Percentiles rank a stretch among this genome's conserved stretches.
Evolutionary conservation across 1,140 invertebrate species (phyloP).

Genomic region (Pseudomyrmex pallidus): DNA sequence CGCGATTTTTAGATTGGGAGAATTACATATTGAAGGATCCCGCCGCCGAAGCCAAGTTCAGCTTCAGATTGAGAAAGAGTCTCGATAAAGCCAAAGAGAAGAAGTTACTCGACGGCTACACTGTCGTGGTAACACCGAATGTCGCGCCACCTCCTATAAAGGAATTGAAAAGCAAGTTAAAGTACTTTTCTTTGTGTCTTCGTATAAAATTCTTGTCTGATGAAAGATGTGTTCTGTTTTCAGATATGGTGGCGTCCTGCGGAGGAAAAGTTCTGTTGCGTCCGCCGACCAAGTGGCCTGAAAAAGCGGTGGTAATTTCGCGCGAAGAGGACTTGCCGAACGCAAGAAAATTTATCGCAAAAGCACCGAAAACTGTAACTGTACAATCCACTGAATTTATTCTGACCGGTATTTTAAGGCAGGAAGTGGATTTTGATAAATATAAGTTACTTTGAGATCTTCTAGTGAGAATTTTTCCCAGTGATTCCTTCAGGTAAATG

Average conservation of each 20-base stretch:
- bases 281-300: constrained; percentile 78
- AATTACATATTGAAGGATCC: constrained; percentile 83
- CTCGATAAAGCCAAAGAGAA: constrained; percentile 77
- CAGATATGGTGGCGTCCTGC: constrained; percentile 81
- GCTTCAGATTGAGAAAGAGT: constrained; percentile 81
- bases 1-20: constrained; percentile 77
- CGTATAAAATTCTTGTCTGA: background rate
- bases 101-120: constrained; percentile 80
- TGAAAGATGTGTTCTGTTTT: constrained; percentile 66
- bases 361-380: constrained; percentile 77
- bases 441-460: constrained; percentile 51
- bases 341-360: constrained; percentile 77
- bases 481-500: background rate
- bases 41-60: constrained; percentile 81
- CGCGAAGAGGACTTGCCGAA: constrained; percentile 76
- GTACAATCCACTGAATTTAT: constrained; percentile 84
- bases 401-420: constrained; percentile 83
- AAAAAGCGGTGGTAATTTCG: constrained; percentile 81
- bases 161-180: constrained; percentile 83
- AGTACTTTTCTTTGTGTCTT: background rate
- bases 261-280: constrained; percentile 79
- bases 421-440: constrained; percentile 80
- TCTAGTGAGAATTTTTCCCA: background rate
- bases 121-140: constrained; percentile 82
- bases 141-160: constrained; percentile 79